These are phyloP conservation scores for Mesopsocus fuscifrons DNA, from an alignment of 2,888 invertebrate genomes.

Conservation along the genomic window DNA sequence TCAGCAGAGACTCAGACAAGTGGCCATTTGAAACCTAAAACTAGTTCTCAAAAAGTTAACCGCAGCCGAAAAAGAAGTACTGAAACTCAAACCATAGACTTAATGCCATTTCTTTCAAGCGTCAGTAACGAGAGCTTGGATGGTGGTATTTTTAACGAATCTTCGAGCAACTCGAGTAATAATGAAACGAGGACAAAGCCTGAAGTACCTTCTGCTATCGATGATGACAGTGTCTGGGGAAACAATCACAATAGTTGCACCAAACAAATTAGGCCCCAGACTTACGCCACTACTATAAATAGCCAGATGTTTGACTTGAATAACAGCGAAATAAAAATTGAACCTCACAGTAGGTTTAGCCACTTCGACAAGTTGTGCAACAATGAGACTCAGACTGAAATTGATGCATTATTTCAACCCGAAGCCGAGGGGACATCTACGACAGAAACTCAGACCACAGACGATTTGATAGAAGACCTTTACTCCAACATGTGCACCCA, in stretches of 20 bases:
- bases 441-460: conserved; percentile 23
- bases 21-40: conserved; percentile 1
- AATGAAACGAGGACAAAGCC: not conserved
- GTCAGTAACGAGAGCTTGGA: not conserved
- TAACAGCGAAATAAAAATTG: not conserved
- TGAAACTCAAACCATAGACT: conserved; percentile 9
- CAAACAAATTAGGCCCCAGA: no score
- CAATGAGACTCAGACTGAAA: conserved; percentile 40
- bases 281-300: not conserved
- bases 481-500: conserved; percentile 31
- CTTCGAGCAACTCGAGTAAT: not conserved
- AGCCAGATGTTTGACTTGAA: not conserved
- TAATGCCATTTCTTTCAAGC: not conserved
- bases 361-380: conserved; percentile 23
- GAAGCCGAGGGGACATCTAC: conserved; percentile 15
- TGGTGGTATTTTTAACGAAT: not conserved
- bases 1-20: conserved; percentile 7
- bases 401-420: conserved; percentile 20
- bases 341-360: not conserved
- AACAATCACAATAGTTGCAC: not conserved
- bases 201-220: not conserved
- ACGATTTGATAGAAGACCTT: conserved; percentile 24
- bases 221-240: not conserved
- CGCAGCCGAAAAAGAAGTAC: conserved; percentile 8
- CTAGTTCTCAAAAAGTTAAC: not conserved